These are phyloP conservation scores for Epinotia ramella DNA, from an alignment of 2,888 invertebrate genomes.

Conservation along the genomic window DNA sequence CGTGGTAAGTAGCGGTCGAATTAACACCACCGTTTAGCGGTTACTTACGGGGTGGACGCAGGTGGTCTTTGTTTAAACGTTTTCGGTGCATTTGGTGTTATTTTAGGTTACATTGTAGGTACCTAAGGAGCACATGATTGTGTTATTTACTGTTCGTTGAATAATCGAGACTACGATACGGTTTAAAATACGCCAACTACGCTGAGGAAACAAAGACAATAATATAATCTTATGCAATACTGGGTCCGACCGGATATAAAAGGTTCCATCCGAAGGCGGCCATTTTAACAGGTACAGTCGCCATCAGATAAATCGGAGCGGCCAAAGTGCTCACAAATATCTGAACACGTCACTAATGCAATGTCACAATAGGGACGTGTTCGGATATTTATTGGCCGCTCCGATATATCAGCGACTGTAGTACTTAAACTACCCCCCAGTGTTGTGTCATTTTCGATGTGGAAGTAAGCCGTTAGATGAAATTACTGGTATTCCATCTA, in stretches of 20 bases:
- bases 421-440: too few relatives aligned
- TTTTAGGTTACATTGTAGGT: conserved; percentile 17
- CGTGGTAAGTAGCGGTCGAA: conserved; percentile 59
- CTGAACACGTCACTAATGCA: too few relatives aligned
- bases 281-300: too few relatives aligned
- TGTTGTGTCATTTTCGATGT: too few relatives aligned
- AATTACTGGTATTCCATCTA: neutral
- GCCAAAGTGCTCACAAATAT: too few relatives aligned
- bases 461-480: too few relatives aligned
- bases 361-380: too few relatives aligned
- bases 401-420: too few relatives aligned
- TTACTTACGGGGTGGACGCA: conserved; percentile 74
- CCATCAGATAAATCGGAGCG: too few relatives aligned
- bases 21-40: conserved; percentile 79
- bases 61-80: conserved; percentile 81
- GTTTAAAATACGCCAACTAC: neutral
- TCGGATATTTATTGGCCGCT: too few relatives aligned
- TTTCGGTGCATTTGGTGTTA: conserved; percentile 37
- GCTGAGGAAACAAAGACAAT: neutral
- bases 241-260: too few relatives aligned
- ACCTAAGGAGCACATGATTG: conserved; percentile 10
- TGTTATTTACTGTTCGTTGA: neutral
- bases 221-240: neutral
- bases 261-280: too few relatives aligned
- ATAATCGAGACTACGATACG: neutral